Evolutionary conservation across 2,888 invertebrate species (phyloP).

Genomic region (Schrankia costaestrigalis): DNA sequence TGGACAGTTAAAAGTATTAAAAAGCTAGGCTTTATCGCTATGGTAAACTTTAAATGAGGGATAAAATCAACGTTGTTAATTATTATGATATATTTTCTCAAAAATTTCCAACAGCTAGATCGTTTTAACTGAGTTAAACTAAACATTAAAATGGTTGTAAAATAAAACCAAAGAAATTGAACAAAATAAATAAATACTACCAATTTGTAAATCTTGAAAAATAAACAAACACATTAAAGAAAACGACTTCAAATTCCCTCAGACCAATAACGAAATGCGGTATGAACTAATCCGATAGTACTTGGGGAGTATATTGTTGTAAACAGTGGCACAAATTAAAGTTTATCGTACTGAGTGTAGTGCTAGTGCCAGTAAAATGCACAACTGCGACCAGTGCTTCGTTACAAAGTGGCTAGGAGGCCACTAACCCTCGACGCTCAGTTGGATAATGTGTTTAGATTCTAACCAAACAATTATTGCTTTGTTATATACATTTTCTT

Average conservation of each 20-base stretch:
- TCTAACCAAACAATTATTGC: too few relatives aligned
- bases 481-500: too few relatives aligned
- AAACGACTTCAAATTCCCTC: constrained; percentile 22
- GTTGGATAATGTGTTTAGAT: constrained; percentile 16
- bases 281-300: constrained; percentile 18
- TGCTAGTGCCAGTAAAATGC: constrained; percentile 39
- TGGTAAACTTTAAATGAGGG: too few relatives aligned
- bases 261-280: constrained; percentile 15
- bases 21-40: too few relatives aligned
- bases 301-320: constrained; percentile 24
- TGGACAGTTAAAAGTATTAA: too few relatives aligned
- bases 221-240: constrained; percentile 30
- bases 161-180: not conserved
- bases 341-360: constrained; percentile 25
- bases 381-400: constrained; percentile 36
- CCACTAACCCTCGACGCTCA: constrained; percentile 31
- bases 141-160: too few relatives aligned
- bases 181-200: constrained; percentile 7
- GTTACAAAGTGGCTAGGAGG: constrained; percentile 38
- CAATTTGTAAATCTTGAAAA: constrained; percentile 8
- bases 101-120: too few relatives aligned
- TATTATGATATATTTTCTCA: too few relatives aligned
- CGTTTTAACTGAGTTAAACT: too few relatives aligned
- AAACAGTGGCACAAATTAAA: constrained; percentile 40
- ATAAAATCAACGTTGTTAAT: too few relatives aligned